A percentile compares a stretch with the other conserved stretches of the same genome.
Conservation (phyloP, 2,888 invertebrate species). For the Scotopteryx bipunctaria region DNA sequence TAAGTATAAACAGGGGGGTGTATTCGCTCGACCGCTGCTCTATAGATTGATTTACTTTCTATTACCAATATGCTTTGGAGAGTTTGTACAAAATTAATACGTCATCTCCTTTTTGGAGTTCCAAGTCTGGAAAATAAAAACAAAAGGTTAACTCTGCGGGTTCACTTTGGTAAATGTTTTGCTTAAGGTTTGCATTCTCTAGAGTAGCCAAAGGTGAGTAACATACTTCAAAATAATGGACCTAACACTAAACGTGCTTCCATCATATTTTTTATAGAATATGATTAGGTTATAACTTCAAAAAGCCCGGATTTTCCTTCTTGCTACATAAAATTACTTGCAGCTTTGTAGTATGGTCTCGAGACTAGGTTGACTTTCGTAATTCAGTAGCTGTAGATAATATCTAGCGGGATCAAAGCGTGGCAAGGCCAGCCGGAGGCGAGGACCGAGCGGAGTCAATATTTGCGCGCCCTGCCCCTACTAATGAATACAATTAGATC, state of each 20-base stretch:
- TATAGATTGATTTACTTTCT: slow-evolving; percentile 76
- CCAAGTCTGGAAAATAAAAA: not conserved
- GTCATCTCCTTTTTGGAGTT: not conserved
- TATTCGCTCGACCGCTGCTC: slow-evolving; percentile 72
- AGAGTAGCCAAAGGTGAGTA: no score
- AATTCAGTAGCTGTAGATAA: slow-evolving; percentile 31
- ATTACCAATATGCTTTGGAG: slow-evolving; percentile 52
- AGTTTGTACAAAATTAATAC: slow-evolving; percentile 38
- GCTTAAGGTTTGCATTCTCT: no score
- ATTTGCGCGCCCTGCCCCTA: slow-evolving; percentile 77
- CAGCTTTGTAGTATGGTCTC: slow-evolving; percentile 1
- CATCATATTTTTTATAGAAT: no score
- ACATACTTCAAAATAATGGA: no score
- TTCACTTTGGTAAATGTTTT: no score
- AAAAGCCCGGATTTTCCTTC: not conserved
- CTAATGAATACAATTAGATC: slow-evolving; percentile 84
- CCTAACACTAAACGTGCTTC: no score
- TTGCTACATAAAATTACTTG: not conserved
- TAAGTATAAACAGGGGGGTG: slow-evolving; percentile 83
- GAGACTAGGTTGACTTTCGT: slow-evolving; percentile 25
- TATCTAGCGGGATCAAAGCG: slow-evolving; percentile 38
- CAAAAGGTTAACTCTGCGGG: no score
- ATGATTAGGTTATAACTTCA: not conserved
- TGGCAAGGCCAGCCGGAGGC: slow-evolving; percentile 50
- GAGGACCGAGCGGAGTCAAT: slow-evolving; percentile 69